Conservation (phyloP, 2,797 vertebrate species). For the Oreortyx pictus region DNA sequence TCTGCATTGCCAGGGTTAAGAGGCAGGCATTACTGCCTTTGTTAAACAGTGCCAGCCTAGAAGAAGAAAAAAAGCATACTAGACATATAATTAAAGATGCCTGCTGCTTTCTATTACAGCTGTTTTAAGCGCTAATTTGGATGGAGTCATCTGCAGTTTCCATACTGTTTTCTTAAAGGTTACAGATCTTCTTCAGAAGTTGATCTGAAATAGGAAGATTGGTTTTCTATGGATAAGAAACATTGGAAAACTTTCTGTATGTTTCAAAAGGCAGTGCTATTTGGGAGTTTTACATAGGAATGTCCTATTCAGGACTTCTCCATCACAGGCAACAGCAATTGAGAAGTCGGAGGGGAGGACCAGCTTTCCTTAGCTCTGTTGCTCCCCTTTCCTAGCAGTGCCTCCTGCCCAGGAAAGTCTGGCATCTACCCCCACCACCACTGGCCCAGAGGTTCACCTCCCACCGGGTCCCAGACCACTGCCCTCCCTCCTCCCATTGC, state of each 20-base stretch:
- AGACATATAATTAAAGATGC: neutral
- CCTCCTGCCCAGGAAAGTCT: neutral
- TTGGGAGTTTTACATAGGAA: neutral
- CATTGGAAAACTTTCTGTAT: neutral
- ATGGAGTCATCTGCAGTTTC: neutral
- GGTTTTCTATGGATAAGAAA: neutral
- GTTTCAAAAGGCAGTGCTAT: neutral
- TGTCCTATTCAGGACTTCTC: neutral
- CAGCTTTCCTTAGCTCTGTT: neutral
- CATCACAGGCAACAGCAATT: neutral
- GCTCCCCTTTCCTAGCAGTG: neutral
- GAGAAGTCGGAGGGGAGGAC: neutral
- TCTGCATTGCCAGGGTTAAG: neutral
- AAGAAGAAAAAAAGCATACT: neutral
- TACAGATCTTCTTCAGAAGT: neutral
- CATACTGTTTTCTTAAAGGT: neutral
- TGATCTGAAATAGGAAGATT: neutral
- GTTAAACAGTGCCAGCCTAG: neutral
- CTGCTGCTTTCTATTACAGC: neutral
- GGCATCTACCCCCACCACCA: too few relatives aligned
- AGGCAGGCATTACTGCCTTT: neutral
- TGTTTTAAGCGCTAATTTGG: neutral
- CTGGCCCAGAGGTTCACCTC: too few relatives aligned
- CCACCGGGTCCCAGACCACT: neutral
- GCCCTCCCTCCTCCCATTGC: neutral